Evolutionary conservation across 2,888 invertebrate species (phyloP), one percentile per base, ranked within the genome.

Genomic region (Ceraclea dissimilis): DNA sequence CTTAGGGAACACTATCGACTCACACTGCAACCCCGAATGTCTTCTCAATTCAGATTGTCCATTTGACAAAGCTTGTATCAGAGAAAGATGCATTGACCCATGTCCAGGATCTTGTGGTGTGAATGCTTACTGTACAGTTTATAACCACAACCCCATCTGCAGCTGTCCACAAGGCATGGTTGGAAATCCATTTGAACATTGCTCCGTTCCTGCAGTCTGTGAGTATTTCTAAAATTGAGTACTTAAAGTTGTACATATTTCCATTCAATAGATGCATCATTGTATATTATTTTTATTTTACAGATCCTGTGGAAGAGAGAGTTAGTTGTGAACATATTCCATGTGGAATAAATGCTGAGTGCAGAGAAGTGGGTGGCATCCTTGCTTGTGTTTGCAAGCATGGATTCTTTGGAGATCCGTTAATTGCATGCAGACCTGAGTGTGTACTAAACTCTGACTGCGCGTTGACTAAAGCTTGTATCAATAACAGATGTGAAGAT

Each of bases 381-480:
- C 73, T 84, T 2, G 75, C 81, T 8, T 92, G 92, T 67, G 78
- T 82, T 61, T 92, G 92, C 68, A 78, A 81, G 56, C 79, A 81
- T 55, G 85, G 84, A 51, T 92, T 86, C 70, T 86, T 80, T 64
- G 93, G 93, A 48, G 88, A 92, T 72, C 89, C 93, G 1, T 83
- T 84, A 63, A 72, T 85, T 60, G 85, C 85, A 5, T 91, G 90
- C 65, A 81, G 84, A 51, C 88, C 90, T 1, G 85, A 90, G 71
- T 93, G 92, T 70, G 85, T 91, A 1, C 80, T 88, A 11, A 92
- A 92, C 67, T 82, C 85, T 17, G 90, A 91, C 68, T 91, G 91
- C 68, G 70, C 82, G 5, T 71, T 82, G 49, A 79, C 83, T 58
- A 79, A 81, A 65, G 84, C 90, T 16, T 92, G 91, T 66, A 78